Evolutionary conservation across 2,113 vertebrate genomes (phyloP).

Genomic region (Vidua chalybeata): DNA sequence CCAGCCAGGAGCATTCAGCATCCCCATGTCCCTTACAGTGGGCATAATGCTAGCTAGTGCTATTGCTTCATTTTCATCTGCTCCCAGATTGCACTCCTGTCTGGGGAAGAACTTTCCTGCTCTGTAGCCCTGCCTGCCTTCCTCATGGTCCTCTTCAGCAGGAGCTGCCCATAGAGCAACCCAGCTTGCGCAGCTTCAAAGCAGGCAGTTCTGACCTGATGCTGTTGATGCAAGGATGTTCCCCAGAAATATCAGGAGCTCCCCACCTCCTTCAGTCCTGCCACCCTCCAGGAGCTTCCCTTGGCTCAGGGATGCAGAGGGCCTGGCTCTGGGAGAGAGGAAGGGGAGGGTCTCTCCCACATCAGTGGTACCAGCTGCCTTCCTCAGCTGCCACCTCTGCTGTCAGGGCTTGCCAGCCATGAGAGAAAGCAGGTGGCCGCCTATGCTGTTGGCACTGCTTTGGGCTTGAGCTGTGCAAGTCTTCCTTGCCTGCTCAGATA

Average conservation of each 20-base stretch:
- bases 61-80: background rate
- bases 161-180: background rate
- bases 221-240: background rate
- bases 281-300: background rate
- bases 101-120: background rate
- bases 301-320: background rate
- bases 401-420: background rate
- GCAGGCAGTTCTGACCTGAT: background rate
- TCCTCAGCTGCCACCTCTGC: background rate
- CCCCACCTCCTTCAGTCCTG: background rate
- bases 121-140: background rate
- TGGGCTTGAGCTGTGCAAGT: background rate
- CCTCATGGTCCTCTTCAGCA: background rate
- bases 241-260: background rate
- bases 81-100: background rate
- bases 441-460: background rate
- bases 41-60: background rate
- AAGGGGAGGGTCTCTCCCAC: background rate
- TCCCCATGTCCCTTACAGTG: background rate
- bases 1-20: background rate
- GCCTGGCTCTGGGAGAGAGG: background rate
- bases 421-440: background rate
- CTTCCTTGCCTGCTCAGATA: background rate
- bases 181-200: background rate
- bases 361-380: background rate